Evolutionary conservation across 2,888 invertebrate species (phyloP), one percentile per base, ranked within the genome.

Genomic region (Agonopterix subpropinquella): DNA sequence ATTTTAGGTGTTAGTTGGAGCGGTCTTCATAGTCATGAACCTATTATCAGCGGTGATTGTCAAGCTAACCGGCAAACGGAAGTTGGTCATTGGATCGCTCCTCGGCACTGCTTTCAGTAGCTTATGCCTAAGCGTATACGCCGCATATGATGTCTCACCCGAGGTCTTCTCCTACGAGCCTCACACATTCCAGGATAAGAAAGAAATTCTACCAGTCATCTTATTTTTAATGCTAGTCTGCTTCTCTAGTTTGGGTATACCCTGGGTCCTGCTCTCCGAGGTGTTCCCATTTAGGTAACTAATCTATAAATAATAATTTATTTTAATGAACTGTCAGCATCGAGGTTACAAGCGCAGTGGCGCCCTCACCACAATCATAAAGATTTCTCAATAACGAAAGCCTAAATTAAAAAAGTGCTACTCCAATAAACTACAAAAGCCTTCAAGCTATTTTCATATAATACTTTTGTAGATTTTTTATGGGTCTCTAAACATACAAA

Each of bases 241-340:
- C 44, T 82, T 80, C 50, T 77, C 69, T 11, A 73, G 77, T 13
- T 61, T 85, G 41, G 87, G 85, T 0, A 84, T 90, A 54, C 91
- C 91, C 0, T 91, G 91, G 91, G 81, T 90, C 51, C 61, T 91
- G 52, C 57, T 91, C 9, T 89, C 90, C 15, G 91, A 91, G 67
- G 86, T 91, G 1, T 91, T 91, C 57, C 90, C 91, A 0, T 88
- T 90, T 56, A 90, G 89, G 90, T 90, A 67, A 70, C 48, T 28
- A 28, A 7, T 4, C 7, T 5, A 28, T 28, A 1, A 28, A 28
- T 28, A 28, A 28, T 28, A 28, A 28, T 28, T 28, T 28, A 2
- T 7, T 28, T 28, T 28, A 28, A 28, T 28, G 5, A 28, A 28
- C 28, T 28, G 4, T 41, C 41, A 41, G 41, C 10, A 11, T n/a